Conservation (phyloP, 2,113 vertebrate genomes). For the Proterorhinus semilunaris region DNA sequence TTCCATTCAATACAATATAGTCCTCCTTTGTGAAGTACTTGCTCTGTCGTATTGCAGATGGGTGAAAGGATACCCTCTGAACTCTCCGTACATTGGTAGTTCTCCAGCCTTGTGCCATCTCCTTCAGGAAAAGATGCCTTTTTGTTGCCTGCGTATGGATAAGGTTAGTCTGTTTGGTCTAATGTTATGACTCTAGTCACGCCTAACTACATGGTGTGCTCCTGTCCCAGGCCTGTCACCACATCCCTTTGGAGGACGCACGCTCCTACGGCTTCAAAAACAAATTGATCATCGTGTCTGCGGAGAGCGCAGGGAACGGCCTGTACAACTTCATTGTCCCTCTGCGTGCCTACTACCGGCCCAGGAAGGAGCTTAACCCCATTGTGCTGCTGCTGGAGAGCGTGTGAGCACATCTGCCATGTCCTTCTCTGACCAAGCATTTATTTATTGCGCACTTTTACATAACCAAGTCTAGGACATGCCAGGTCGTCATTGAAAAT, state of each 20-base stretch:
- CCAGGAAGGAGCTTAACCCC: slow-evolving; percentile 82
- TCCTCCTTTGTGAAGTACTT: slow-evolving; percentile 8
- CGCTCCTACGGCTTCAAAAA: slow-evolving; percentile 83
- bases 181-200: background rate
- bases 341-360: slow-evolving; percentile 81
- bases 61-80: slow-evolving; percentile 82
- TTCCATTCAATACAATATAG: background rate
- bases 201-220: background rate
- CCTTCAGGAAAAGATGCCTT: slow-evolving; percentile 81
- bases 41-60: slow-evolving; percentile 66
- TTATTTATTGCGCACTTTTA: too few relatives aligned
- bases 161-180: slow-evolving; percentile 60
- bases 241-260: slow-evolving; percentile 79
- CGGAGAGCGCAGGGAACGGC: slow-evolving; percentile 82
- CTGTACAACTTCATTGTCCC: slow-evolving; percentile 86
- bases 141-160: slow-evolving; percentile 83
- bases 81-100: slow-evolving; percentile 84
- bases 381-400: slow-evolving; percentile 82
- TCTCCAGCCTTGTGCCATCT: slow-evolving; percentile 83
- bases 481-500: too few relatives aligned
- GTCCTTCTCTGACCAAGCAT: too few relatives aligned
- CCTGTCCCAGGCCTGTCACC: slow-evolving; percentile 72
- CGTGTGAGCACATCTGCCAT: slow-evolving; percentile 62
- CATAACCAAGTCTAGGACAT: too few relatives aligned
- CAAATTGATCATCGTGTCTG: slow-evolving; percentile 83